A percentile compares a stretch with the other conserved stretches of the same genome.
These are phyloP conservation scores for Forficula auricularia DNA, from an alignment of 1,140 invertebrate genomes.

Conservation along the genomic window DNA sequence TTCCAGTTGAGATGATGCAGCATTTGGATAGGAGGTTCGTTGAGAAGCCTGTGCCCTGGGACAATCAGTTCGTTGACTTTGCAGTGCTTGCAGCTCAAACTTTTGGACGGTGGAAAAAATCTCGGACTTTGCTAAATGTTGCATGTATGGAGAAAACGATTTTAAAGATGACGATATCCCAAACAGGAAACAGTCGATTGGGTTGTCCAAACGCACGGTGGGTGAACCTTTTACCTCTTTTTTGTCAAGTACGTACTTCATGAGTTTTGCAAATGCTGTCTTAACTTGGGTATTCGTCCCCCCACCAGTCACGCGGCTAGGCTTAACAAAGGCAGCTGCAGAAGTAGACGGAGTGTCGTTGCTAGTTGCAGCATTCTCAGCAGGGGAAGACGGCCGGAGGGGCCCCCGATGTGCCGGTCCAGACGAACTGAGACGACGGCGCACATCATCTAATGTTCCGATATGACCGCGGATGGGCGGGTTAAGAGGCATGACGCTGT, in stretches of 20 bases:
- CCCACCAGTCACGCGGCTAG: too few species aligned
- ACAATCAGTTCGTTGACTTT: slow-evolving; percentile 7
- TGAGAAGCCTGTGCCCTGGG: slow-evolving; percentile 1
- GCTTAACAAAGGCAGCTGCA: too few species aligned
- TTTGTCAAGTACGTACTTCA: slow-evolving; percentile 6
- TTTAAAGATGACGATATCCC: slow-evolving; percentile 8
- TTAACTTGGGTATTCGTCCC: slow-evolving; percentile 3
- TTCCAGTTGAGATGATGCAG: too few species aligned
- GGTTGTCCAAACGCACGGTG: slow-evolving; percentile 8
- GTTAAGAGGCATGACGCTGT: too few species aligned
- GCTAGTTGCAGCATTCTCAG: too few species aligned
- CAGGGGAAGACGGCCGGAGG: too few species aligned
- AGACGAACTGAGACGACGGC: too few species aligned
- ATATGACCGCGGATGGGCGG: too few species aligned
- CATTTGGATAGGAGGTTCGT: too few species aligned
- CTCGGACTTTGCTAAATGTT: slow-evolving; percentile 8
- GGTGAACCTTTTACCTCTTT: slow-evolving; percentile 5
- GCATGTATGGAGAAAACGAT: slow-evolving; percentile 6
- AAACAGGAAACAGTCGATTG: slow-evolving; percentile 8
- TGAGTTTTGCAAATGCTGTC: slow-evolving; percentile 5
- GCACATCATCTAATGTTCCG: too few species aligned
- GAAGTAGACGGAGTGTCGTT: too few species aligned
- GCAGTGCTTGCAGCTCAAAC: slow-evolving; percentile 5
- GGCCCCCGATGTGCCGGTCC: too few species aligned
- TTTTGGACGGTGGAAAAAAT: slow-evolving; percentile 9